Evolutionary conservation across 1,140 invertebrate species (phyloP), one percentile per base, ranked within the genome.

Genomic region (Scaptomyza graminum): DNA sequence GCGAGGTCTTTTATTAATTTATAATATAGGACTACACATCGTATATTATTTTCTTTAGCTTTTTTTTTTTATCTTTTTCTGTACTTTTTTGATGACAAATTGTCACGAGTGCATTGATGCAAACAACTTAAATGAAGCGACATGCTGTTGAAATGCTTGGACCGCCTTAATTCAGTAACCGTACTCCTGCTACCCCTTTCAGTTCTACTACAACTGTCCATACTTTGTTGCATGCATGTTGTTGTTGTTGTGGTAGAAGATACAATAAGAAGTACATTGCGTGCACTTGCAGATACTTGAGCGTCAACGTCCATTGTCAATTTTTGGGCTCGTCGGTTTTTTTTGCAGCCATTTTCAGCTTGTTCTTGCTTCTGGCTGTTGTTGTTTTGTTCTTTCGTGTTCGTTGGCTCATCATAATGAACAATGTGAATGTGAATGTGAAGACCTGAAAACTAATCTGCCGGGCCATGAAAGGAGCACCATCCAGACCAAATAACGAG

Each of bases 101-200:
- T 87, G 82, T 87, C 82, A 82, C 83, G 82, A 87, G 83, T 87
- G 83, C 82, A 87, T 87, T 87, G 82, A 87, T 87, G 82, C 82
- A 87, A 87, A 87, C 78, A 87, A 88, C 82, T 87, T 87, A 87
- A 87, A 87, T 87, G 83, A 87, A 87, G 82, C 83, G 82, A 87
- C 82, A 87, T 88, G 82, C 71, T 85, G 82, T 85, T 85, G 82
- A 85, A 85, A 85, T 85, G 82, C 81, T 74, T 87, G 82, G 68
- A 66, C 50, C 63, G 69, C 69, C 69, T 56, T 65, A 72, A 72
- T 54, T 59, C 63, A 59, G 50, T 41, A 51, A 31, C 60, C 76
- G 78, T 69, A 64, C 76, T 70, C 66, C 43, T 18, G 54, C 69
- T n/a, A 28, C 28, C 15, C 46, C 13, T 43, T 43, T 31, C 55